Evolutionary conservation across 1,140 invertebrate genomes (phyloP).

Genomic region (Chironomus tepperi): DNA sequence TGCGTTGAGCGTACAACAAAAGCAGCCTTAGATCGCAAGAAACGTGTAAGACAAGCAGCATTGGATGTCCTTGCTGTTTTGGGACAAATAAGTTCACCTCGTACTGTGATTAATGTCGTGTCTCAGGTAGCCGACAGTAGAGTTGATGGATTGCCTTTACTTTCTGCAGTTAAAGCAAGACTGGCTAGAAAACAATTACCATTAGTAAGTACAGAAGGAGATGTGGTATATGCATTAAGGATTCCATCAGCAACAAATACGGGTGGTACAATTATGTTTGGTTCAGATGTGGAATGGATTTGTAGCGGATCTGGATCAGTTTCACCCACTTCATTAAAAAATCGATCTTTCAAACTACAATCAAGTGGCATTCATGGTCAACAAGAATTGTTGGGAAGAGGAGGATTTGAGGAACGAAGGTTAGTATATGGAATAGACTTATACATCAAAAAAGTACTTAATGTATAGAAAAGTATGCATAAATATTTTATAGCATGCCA

Average conservation of each 20-base stretch:
- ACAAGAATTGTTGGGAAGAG: not conserved
- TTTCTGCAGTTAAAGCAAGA: constrained; percentile 45
- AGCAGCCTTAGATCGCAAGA: constrained; percentile 56
- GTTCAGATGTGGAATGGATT: constrained; percentile 64
- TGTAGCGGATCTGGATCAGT: constrained; percentile 46
- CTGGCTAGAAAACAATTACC: constrained; percentile 57
- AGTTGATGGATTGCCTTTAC: constrained; percentile 40
- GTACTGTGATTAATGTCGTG: constrained; percentile 42
- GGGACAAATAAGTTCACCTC: constrained; percentile 58
- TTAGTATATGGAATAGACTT: not conserved
- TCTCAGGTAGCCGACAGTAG: constrained; percentile 39
- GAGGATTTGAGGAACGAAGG: constrained; percentile 14
- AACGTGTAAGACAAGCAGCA: constrained; percentile 66
- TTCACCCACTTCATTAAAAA: constrained; percentile 43
- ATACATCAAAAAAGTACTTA: too few relatives aligned
- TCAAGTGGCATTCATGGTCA: constrained; percentile 27
- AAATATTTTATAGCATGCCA: not conserved
- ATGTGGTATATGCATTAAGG: constrained; percentile 56
- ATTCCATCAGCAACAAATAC: constrained; percentile 36
- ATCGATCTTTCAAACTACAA: constrained; percentile 30
- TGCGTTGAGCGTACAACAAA: constrained; percentile 49
- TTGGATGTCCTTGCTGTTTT: constrained; percentile 72
- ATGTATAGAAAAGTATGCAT: not conserved
- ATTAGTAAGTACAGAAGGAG: constrained; percentile 52
- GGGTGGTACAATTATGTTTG: constrained; percentile 31